Evolutionary conservation across 2,797 vertebrate genomes (phyloP).

Genomic region (Orientallactaga sibirica): DNA sequence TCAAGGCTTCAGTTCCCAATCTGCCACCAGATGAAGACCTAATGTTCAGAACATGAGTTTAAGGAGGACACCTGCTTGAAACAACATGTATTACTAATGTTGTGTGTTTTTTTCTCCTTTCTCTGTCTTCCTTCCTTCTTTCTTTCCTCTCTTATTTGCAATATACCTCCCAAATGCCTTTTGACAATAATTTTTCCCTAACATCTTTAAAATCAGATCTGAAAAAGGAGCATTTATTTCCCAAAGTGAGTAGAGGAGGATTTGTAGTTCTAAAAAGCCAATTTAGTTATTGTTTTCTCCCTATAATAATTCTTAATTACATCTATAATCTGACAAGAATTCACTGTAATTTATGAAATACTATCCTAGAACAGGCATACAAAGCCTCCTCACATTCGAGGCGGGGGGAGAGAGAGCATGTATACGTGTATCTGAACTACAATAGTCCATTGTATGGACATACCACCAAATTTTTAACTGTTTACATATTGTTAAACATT

Average conservation of each 20-base stretch:
- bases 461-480: neutral
- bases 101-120: neutral
- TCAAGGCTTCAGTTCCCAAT: too few species aligned
- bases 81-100: neutral
- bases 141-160: neutral
- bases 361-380: neutral
- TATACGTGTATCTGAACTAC: neutral
- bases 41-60: too few species aligned
- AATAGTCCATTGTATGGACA: neutral
- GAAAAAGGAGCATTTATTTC: neutral
- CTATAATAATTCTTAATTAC: conserved; percentile 27
- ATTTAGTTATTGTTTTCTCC: neutral
- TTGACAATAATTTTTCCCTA: neutral
- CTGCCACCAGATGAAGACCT: too few species aligned
- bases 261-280: conserved; percentile 14
- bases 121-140: neutral
- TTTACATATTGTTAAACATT: neutral
- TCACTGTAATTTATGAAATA: conserved; percentile 14
- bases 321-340: conserved; percentile 31
- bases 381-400: neutral
- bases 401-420: too few species aligned
- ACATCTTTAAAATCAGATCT: conserved; percentile 1
- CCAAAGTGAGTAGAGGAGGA: neutral
- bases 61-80: too few species aligned
- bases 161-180: neutral